Conservation (phyloP, 2,113 vertebrate species). For the Meriones unguiculatus region DNA sequence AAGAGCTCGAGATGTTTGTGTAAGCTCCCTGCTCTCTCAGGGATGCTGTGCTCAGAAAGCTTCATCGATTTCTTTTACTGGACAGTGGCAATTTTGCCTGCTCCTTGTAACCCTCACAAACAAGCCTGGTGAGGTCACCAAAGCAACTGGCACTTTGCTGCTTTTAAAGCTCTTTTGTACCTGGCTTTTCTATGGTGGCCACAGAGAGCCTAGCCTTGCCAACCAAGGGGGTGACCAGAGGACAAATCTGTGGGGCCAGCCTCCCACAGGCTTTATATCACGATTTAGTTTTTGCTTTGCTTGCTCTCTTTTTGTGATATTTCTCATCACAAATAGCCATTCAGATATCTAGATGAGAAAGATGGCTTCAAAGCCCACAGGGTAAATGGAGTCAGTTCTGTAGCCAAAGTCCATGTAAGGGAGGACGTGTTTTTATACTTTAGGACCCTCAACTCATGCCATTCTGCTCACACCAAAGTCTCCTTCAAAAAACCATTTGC, state of each 20-base stretch:
- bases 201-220: not conserved
- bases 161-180: not conserved
- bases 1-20: constrained; percentile 14
- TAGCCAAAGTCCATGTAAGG: not conserved
- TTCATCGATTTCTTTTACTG: constrained; percentile 9
- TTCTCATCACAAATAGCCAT: constrained; percentile 6
- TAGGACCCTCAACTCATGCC: not conserved
- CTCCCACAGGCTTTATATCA: not conserved
- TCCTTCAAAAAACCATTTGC: not conserved
- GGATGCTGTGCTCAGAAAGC: constrained; percentile 29
- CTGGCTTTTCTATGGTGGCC: not conserved
- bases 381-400: not conserved
- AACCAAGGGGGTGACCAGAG: accelerated
- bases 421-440: not conserved
- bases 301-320: not conserved
- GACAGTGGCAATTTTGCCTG: constrained; percentile 5
- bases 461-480: too few species aligned
- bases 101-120: constrained; percentile 38
- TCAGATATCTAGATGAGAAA: not conserved
- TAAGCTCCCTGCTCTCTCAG: not conserved
- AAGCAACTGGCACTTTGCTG: constrained; percentile 14
- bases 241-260: not conserved
- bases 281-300: not conserved
- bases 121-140: not conserved
- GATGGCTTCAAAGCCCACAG: not conserved